Base-by-base conservation (phyloP, 2,888 invertebrate species). In the Monopis laevigella region DNA sequence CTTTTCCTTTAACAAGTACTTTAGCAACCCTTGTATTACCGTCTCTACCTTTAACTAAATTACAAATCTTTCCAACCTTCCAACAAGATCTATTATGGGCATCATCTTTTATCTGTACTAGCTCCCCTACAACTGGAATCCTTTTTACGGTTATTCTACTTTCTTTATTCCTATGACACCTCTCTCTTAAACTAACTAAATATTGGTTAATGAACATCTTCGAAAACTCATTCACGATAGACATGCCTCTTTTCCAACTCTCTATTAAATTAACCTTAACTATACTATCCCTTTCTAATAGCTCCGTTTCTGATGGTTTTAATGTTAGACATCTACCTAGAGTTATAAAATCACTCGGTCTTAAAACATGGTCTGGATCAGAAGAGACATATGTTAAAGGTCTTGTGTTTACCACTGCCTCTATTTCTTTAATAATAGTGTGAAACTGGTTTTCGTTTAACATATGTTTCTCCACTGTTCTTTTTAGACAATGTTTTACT, bases 151-250 rank as follows among this genome's bases (percentile, higher is more conserved):
- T 32, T 2, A 40, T 11, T 13, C 34, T 7, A 4, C 8, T 14
- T 14, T 32, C 4, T 32, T 32, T 32, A 28, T 41, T 28, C 1
- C 34, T 18, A 11, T 39, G 11, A 10, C 28, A 27, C 11, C 42
- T 45, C 16, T 45, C 42, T 13, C 40, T 35, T n/a, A n/a, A n/a
- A n/a, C n/a, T n/a, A n/a, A 12, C 14, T 1, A 45, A 21, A 24
- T 42, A 46, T 13, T 26, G 42, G 14, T 42, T 46, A n/a, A 12
- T 24, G 18, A 36, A 46, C 43, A 46, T 46, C 10, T 26, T 36
- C 16, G 10, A 5, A 32, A 32, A 46, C 35, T 46, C 45, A n/a
- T 30, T 18, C 2, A 46, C 13, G 21, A 48, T 42, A 4, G 3
- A 13, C 13, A 26, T 39, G 4, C 46, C 45, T 19, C 41, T 29